phyloP scores from a whole-genome alignment of 92 coral and sea anemone species.

The Meandrina meandrites region DNA sequence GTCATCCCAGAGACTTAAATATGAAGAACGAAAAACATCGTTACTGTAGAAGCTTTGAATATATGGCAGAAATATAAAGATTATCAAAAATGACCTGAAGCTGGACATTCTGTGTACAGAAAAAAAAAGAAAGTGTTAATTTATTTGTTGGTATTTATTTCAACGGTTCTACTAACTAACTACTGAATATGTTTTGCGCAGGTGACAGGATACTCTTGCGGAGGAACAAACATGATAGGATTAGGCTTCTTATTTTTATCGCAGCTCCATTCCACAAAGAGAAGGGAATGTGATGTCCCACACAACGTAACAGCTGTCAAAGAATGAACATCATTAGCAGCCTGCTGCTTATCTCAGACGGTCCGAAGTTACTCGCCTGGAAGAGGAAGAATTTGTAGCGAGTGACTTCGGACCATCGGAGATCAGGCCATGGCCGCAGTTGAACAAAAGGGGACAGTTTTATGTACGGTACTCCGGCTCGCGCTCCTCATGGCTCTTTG shows the following conservation, averaged over 20 bases:
- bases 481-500: neutral
- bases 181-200: too few species aligned
- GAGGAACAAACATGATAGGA: neutral
- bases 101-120: conserved; percentile 18
- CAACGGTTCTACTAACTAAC: too few species aligned
- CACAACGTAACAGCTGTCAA: too few species aligned
- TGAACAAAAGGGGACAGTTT: neutral
- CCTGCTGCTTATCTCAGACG: too few species aligned
- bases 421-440: neutral
- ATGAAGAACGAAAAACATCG: conserved; percentile 41
- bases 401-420: too few species aligned
- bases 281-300: neutral
- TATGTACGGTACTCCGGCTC: too few species aligned
- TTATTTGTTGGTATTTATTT: neutral
- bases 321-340: too few species aligned
- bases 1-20: conserved; percentile 33
- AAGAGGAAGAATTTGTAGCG: too few species aligned
- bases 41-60: conserved; percentile 1
- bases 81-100: neutral
- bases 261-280: neutral
- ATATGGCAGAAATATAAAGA: neutral
- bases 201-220: neutral
- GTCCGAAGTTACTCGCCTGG: too few species aligned
- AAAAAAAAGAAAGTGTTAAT: neutral
- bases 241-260: neutral